These are phyloP conservation scores for Drosophila kikkawai DNA, from an alignment of 1,140 invertebrate genomes.

Conservation along the genomic window DNA sequence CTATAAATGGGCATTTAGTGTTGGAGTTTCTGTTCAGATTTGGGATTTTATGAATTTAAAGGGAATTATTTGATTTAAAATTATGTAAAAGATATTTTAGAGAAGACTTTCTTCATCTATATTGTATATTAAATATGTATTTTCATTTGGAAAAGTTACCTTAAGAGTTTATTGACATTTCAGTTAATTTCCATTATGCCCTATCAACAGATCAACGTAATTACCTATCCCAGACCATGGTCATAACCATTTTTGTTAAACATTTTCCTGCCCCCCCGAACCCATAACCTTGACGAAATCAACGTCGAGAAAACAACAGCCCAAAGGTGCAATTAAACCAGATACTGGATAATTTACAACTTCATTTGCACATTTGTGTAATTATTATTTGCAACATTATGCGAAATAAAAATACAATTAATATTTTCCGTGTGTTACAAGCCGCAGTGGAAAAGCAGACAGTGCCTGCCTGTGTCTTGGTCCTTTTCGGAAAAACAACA, in stretches of 20 bases:
- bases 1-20: conserved; percentile 52
- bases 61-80: not conserved
- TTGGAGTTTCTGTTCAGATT: conserved; percentile 1
- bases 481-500: conserved; percentile 40
- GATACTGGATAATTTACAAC: conserved; percentile 84
- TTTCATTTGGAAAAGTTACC: not conserved
- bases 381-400: conserved; percentile 84
- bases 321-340: conserved; percentile 77
- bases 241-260: conserved; percentile 24
- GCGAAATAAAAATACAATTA: conserved; percentile 84
- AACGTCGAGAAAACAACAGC: conserved; percentile 24
- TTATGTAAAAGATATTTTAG: not conserved
- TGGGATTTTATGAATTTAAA: conserved; percentile 1
- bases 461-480: conserved; percentile 13
- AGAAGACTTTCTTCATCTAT: not conserved
- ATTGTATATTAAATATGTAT: not conserved
- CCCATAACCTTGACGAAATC: conserved; percentile 34
- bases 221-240: conserved; percentile 14
- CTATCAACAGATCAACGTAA: conserved; percentile 18
- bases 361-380: conserved; percentile 85
- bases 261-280: not conserved
- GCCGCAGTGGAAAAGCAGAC: conserved; percentile 44
- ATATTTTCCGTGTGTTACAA: conserved; percentile 70
- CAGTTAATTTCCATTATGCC: conserved; percentile 3
- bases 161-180: not conserved